Evolutionary conservation across 92 coral and sea anemone genomes (phyloP), one percentile per base, ranked within the genome.

Genomic region (Metridium senile): DNA sequence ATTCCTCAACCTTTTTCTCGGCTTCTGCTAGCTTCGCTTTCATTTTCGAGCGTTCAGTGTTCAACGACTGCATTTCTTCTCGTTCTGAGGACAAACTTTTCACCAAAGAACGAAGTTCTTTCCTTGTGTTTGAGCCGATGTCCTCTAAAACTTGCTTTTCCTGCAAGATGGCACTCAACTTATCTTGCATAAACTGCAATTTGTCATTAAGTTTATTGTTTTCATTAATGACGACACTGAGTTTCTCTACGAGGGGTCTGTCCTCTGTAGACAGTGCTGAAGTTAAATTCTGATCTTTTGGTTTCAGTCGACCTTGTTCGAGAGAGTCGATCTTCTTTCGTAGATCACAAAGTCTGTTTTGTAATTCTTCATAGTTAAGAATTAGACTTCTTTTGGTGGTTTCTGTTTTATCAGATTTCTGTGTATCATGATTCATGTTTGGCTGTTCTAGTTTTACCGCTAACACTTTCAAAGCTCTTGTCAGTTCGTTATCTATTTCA

Each of bases 61-160:
- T 58, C 26, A 54, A 74, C 17, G 66, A 85, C 66, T 70, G 68
- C 86, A 71, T 49, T 29, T 71, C 79, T 59, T 91, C 90, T 66
- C 81, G 83, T 80, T 87, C 91, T 51, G 85, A 13, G 0, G 75
- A 52, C 75, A 83, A 70, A 56, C 88, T 66, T 22, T 78, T 75
- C 21, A 82, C 82, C 16, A 82, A 67, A 68, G 76, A 79, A 16
- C 76, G 59, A 56, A 87, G 47, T 54, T 77, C 91, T 63, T 79
- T 82, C 6, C 82, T 59, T 25, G 78, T 78, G 20, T 75, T 84
- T 25, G 73, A 68, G 32, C 84, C 84, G 26, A 68, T 70, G 33
- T 70, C 62, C 33, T 79, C 59, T 34, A 70, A 29, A 1, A 79
- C 70, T 34, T 33, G 63, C 17, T 63, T 71, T 67, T 77, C 82